Conservation (phyloP, 2,113 vertebrate species). For the Otocyon megalotis region DNA sequence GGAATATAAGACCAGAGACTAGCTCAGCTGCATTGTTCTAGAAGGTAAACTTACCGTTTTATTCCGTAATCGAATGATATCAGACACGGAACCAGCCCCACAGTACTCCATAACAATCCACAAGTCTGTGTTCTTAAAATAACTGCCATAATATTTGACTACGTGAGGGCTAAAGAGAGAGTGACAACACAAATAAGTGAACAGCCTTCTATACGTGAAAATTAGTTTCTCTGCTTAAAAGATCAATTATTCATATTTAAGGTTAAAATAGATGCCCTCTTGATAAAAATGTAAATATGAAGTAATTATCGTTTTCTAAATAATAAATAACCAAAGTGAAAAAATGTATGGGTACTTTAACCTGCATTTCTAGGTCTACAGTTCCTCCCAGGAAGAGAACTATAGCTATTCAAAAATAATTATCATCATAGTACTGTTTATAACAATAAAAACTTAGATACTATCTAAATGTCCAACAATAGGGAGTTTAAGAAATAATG, state of each 20-base stretch:
- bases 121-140: constrained; percentile 97
- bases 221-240: not conserved
- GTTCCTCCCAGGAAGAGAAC: constrained; percentile 48
- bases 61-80: constrained; percentile 96
- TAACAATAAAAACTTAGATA: constrained; percentile 41
- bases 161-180: constrained; percentile 88
- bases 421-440: not conserved
- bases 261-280: not conserved
- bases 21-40: not conserved
- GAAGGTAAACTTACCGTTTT: constrained; percentile 91
- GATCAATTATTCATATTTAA: constrained; percentile 37
- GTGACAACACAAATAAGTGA: constrained; percentile 14
- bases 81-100: constrained; percentile 95
- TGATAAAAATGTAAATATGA: not conserved
- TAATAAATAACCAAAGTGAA: not conserved
- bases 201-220: not conserved
- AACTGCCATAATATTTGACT: constrained; percentile 97
- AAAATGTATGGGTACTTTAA: not conserved
- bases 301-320: not conserved
- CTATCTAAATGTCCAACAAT: constrained; percentile 20
- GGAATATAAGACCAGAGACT: not conserved
- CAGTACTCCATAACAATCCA: constrained; percentile 99
- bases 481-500: constrained; percentile 44
- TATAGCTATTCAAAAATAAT: constrained; percentile 43
- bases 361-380: constrained; percentile 4